Percentiles rank a stretch among this genome's conserved stretches.
phyloP scores from a whole-genome alignment of 2,797 vertebrate genomes.

The Urosaurus nigricauda region DNA sequence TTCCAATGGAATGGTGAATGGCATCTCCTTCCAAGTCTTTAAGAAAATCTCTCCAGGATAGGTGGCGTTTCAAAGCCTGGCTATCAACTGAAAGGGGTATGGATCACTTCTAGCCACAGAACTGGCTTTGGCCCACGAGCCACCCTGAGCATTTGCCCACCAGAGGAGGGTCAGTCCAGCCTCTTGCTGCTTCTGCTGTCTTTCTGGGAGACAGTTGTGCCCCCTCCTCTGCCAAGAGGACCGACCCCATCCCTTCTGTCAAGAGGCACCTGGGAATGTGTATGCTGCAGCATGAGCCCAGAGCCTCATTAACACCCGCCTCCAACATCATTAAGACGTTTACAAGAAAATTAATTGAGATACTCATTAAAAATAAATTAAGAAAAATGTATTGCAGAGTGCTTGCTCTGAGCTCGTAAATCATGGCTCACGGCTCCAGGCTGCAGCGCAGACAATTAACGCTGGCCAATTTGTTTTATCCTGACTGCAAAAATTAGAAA shows the following conservation, averaged over 20 bases:
- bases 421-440: slow-evolving; percentile 92
- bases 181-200: neutral
- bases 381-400: slow-evolving; percentile 97
- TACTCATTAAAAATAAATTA: slow-evolving; percentile 99
- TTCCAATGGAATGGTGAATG: neutral
- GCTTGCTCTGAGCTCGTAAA: slow-evolving; percentile 93
- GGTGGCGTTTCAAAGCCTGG: neutral
- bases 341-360: slow-evolving; percentile 98
- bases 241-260: neutral
- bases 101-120: too few relatives aligned
- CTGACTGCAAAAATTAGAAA: slow-evolving; percentile 98
- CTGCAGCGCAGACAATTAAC: slow-evolving; percentile 94
- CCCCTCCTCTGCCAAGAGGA: too few relatives aligned
- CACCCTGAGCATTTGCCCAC: too few relatives aligned
- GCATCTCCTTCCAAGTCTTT: neutral
- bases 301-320: slow-evolving; percentile 89
- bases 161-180: too few relatives aligned
- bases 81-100: too few relatives aligned
- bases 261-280: too few relatives aligned
- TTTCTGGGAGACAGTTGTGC: too few relatives aligned
- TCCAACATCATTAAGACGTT: slow-evolving; percentile 97
- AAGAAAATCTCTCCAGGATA: neutral
- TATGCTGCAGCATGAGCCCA: slow-evolving; percentile 72
- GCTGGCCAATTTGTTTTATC: slow-evolving; percentile 99
- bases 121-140: too few relatives aligned